Conservation (phyloP, 2,888 invertebrate genomes). For the Aphodius granarius region DNA sequence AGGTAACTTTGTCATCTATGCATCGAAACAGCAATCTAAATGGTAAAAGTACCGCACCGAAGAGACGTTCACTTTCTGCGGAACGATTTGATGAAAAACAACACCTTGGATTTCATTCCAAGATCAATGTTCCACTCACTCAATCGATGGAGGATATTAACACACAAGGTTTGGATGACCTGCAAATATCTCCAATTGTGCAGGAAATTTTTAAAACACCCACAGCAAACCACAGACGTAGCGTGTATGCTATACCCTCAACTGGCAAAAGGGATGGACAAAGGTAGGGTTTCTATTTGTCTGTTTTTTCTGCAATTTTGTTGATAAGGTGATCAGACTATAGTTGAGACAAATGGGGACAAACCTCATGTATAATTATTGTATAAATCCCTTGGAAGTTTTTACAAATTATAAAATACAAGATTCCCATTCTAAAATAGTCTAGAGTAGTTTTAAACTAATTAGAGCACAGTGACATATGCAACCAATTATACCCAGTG, state of each 20-base stretch:
- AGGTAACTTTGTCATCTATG: not conserved
- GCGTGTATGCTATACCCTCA: constrained; percentile 16
- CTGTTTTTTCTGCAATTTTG: no score
- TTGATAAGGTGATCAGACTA: no score
- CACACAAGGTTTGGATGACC: not conserved
- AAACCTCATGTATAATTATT: no score
- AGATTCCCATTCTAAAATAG: no score
- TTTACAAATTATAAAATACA: no score
- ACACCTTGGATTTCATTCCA: not conserved
- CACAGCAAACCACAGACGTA: constrained; percentile 21
- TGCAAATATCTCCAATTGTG: constrained; percentile 5
- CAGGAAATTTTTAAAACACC: constrained; percentile 27
- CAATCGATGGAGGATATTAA: constrained; percentile 15
- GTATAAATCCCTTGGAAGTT: no score
- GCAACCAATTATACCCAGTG: no score
- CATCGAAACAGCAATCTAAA: not conserved
- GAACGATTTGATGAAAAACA: constrained; percentile 29
- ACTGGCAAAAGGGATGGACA: not conserved
- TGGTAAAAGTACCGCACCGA: not conserved
- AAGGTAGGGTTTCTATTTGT: no score
- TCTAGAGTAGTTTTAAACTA: no score
- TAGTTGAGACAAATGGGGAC: no score
- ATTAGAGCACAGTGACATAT: no score
- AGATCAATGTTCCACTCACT: not conserved
- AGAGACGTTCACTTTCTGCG: constrained; percentile 34